Base-by-base conservation (phyloP, 30 jellyfish, hydroid and myxozoan genomes). In the Rhopilema esculentum region DNA sequence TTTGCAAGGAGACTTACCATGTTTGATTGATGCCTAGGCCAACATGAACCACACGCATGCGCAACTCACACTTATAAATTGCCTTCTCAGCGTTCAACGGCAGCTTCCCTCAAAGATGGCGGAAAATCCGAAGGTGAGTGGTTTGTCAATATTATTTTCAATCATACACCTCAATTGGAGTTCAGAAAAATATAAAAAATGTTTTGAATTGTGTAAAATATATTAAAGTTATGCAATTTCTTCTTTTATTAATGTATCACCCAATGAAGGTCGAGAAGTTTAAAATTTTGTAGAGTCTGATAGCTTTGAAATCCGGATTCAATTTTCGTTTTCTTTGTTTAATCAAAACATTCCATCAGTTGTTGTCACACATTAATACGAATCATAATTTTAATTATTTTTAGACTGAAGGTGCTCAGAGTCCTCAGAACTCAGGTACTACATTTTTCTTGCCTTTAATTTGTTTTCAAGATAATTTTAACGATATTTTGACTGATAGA, bases 41-140 rank as follows among this genome's bases (percentile, higher is more conserved):
- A 40, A 40, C 12, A 12, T 40, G 57, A 6, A 2, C 57, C 6
- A 40, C 6, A 69, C 94, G 94, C 94, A 85, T 85, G 94, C 94
- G 94, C 69, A 66, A 49, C 18, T 9, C 22, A 12, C 49, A 2
- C 40, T 79, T 77, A 77, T 77, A 77, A 77, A 79, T 52, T 82
- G 78, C 87, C 80, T 74, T 33, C 94, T 31, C 29, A 65, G 40
- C 86, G 51, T 74, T 70, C 81, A 65, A 81, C 78, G 83, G 69
- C 94, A 78, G 85, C 85, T 78, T 66, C 79, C 50, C 48, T 72
- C 94, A 85, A 85, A 80, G 79, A 83, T 85, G 94, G 94, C 94
- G 94, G 94, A 85, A 48, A 64, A 85, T 63, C 84, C 88, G 83
- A 74, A 85, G 88, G 94, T 85, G 83, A 74, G 88, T 25, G 83